These are phyloP conservation scores for Acestrorhynchus altus DNA, from an alignment of 2,797 vertebrate genomes.

Conservation along the genomic window DNA sequence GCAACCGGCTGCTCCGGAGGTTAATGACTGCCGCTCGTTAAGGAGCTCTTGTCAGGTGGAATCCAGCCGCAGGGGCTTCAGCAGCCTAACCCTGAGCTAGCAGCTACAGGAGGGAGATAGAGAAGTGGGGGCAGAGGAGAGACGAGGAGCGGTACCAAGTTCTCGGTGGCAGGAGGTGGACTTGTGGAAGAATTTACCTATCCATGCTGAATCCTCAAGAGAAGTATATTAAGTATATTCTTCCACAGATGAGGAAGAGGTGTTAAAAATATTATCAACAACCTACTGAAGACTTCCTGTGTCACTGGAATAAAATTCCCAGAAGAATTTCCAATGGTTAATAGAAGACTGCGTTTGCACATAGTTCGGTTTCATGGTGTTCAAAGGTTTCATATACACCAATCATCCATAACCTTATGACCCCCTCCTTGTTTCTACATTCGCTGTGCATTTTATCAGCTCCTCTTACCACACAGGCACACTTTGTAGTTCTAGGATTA, in stretches of 20 bases:
- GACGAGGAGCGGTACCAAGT: constrained; percentile 10
- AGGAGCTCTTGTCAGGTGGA: constrained; percentile 82
- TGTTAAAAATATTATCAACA: no score
- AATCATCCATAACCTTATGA: no score
- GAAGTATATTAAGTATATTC: neutral
- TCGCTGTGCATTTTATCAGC: no score
- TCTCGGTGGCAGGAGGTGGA: neutral
- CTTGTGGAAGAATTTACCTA: neutral
- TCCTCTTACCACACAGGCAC: no score
- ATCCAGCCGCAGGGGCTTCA: constrained; percentile 72
- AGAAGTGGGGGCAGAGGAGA: constrained; percentile 42
- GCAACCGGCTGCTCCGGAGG: constrained; percentile 77
- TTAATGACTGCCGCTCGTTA: constrained; percentile 86
- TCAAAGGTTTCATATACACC: no score
- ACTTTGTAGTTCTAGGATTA: no score
- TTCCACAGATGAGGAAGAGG: neutral
- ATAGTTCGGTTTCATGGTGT: no score
- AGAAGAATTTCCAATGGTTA: no score
- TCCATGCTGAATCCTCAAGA: neutral
- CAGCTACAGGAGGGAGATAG: constrained; percentile 69
- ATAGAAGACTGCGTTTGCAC: no score
- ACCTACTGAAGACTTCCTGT: no score
- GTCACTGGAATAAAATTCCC: no score
- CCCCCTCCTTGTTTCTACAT: no score
- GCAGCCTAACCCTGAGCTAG: constrained; percentile 61